Evolutionary conservation across 2,888 invertebrate species (phyloP).

Genomic region (Leptinotarsa peninsularis): DNA sequence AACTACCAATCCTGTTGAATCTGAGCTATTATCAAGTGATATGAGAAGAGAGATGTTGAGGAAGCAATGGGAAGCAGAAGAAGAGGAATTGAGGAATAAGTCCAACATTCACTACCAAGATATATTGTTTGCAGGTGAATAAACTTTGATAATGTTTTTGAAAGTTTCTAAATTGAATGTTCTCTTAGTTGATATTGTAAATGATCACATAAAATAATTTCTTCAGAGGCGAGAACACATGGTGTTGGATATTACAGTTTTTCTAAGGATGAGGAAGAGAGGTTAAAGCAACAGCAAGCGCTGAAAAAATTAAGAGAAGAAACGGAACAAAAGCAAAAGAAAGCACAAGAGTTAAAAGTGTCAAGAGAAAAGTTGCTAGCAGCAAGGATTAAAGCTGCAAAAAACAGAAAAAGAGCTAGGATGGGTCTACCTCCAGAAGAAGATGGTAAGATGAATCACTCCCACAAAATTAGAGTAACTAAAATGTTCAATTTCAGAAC

Average conservation of each 20-base stretch:
- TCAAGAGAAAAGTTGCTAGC: slow-evolving; percentile 76
- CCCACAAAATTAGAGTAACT: background rate
- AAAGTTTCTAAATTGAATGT: too few species aligned
- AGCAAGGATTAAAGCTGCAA: slow-evolving; percentile 78
- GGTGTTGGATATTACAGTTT: slow-evolving; percentile 94
- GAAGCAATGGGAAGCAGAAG: slow-evolving; percentile 89
- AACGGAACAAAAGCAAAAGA: slow-evolving; percentile 77
- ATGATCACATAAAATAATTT: slow-evolving; percentile 40
- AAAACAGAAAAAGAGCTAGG: slow-evolving; percentile 78
- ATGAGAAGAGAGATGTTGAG: slow-evolving; percentile 78
- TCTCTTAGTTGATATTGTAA: background rate
- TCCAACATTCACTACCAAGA: slow-evolving; percentile 91
- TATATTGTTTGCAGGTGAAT: slow-evolving; percentile 84
- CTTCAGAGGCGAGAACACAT: slow-evolving; percentile 87
- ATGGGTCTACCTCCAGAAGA: slow-evolving; percentile 79
- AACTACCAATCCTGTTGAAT: slow-evolving; percentile 55
- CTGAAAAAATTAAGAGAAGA: slow-evolving; percentile 78
- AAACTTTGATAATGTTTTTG: background rate
- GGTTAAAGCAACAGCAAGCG: slow-evolving; percentile 84
- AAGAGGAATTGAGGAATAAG: slow-evolving; percentile 78
- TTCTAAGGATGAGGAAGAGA: slow-evolving; percentile 84
- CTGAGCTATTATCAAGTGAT: slow-evolving; percentile 68
- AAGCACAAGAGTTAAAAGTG: slow-evolving; percentile 72
- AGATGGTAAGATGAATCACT: slow-evolving; percentile 62
- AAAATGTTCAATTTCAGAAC: slow-evolving; percentile 41